Percentiles rank a stretch among this genome's conserved stretches.
Evolutionary conservation across 2,113 vertebrate species (phyloP).

Genomic region (Edolisoma coerulescens): DNA sequence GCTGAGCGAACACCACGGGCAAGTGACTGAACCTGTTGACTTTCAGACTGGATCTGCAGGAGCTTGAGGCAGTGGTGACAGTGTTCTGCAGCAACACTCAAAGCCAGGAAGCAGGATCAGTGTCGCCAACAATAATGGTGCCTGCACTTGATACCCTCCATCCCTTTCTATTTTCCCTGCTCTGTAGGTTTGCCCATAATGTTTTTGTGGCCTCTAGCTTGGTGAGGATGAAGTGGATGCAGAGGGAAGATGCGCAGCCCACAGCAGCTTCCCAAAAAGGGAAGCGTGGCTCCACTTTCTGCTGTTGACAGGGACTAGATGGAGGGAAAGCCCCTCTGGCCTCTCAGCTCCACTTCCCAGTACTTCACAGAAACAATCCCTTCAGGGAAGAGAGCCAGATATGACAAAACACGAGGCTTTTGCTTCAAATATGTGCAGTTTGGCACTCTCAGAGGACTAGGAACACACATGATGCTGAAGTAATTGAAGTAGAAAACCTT

Average conservation of each 20-base stretch:
- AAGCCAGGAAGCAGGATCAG: background rate
- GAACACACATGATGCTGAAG: background rate
- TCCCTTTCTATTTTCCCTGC: background rate
- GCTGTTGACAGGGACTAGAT: background rate
- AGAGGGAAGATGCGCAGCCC: background rate
- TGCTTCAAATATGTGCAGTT: accelerated
- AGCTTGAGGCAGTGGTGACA: background rate
- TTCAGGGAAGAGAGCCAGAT: background rate
- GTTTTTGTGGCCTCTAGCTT: background rate
- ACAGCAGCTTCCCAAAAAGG: background rate
- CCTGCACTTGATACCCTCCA: background rate
- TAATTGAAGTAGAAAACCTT: background rate
- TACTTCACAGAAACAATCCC: background rate
- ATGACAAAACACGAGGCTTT: background rate
- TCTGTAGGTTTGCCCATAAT: background rate
- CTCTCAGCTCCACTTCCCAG: background rate
- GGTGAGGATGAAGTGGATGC: accelerated
- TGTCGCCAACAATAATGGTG: background rate
- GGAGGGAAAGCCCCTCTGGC: background rate
- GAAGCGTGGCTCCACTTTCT: background rate
- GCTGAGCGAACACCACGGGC: background rate
- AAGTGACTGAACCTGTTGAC: accelerated
- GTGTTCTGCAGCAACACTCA: background rate
- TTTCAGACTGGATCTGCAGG: background rate
- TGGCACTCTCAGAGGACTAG: background rate